phyloP scores from a whole-genome alignment of 2,888 invertebrate species.

The Magallana nippona region DNA sequence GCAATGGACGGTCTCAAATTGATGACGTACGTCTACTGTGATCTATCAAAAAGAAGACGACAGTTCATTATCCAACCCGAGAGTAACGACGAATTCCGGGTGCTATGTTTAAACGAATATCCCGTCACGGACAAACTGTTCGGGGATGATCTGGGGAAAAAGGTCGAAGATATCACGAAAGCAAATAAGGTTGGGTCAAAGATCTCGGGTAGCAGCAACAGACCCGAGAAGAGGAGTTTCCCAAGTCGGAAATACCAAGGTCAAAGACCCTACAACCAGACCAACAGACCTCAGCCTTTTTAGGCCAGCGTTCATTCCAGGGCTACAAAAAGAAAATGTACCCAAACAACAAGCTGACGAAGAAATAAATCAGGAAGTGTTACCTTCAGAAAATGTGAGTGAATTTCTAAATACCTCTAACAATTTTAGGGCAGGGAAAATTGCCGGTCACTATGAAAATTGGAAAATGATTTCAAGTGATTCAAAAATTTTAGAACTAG shows the following conservation, averaged over 20 bases:
- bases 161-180: constrained; percentile 27
- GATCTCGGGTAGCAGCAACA: background rate
- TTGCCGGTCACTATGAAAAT: constrained; percentile 6
- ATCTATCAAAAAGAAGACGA: constrained; percentile 26
- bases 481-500: constrained; percentile 41
- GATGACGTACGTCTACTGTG: constrained; percentile 23
- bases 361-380: constrained; percentile 5
- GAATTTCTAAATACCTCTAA: constrained; percentile 3
- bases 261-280: background rate
- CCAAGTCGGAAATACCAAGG: background rate
- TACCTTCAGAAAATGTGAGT: constrained; percentile 32
- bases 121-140: constrained; percentile 27
- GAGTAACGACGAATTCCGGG: constrained; percentile 33
- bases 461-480: constrained; percentile 41
- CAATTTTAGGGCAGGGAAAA: constrained; percentile 40
- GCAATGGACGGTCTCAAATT: constrained; percentile 1
- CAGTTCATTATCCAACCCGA: constrained; percentile 32
- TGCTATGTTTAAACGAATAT: background rate
- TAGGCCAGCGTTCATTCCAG: constrained; percentile 31
- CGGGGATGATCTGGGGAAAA: constrained; percentile 35
- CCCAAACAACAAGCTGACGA: constrained; percentile 6
- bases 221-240: background rate
- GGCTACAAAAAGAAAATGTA: constrained; percentile 7
- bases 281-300: constrained; percentile 12
- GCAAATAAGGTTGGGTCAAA: constrained; percentile 31